Base-by-base conservation (phyloP, 2,113 vertebrate genomes). In the Antechinus flavipes region DNA sequence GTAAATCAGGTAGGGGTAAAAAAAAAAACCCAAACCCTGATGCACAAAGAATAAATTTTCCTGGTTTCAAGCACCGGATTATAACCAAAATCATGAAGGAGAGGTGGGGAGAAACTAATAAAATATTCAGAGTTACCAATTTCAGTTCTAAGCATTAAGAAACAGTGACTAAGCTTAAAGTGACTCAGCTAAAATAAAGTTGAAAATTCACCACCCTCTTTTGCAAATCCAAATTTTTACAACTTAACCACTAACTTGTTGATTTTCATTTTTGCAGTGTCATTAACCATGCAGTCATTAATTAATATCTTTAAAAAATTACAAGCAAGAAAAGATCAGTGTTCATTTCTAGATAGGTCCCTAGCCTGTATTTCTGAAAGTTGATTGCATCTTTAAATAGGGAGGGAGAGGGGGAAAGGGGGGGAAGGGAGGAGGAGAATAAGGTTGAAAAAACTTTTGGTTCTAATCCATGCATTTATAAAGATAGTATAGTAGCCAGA, bases 101-200 rank as follows among this genome's bases (percentile, higher is more conserved):
- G 35, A 55, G 54, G 16, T 6, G 35, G 35, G 53, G 55, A 92
- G 76, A 92, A 93, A 94, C 89, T 68, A 94, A 91, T 91, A 96
- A 98, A 96, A 97, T 90, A 96, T 2, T 61, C 23, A 27, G 61
- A 93, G 93, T 93, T 93, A 93, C 50, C 92, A 96, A 97, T 84
- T 84, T 93, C 54, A 89, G 84, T 61, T 84, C 35, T 42, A 42
- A 84, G 23, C 68, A 94, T 58, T 92, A 95, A 97, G 91, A 97
- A 98, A 97, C 94, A 96, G 94, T 98, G 98, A 98, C 97, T 95
- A 97, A 96, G 98, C 97, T 96, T 90, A 54, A 94, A 93, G 96
- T 98, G 98, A 98, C 96, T 97, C 96, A 92, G 97, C 96, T 84
- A 93, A 97, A 97, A 92, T 30, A 26, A 90, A 0, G 58, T 0